Evolutionary conservation across 92 coral and sea anemone genomes (phyloP).

Genomic region (Epizoanthus illoricatus): DNA sequence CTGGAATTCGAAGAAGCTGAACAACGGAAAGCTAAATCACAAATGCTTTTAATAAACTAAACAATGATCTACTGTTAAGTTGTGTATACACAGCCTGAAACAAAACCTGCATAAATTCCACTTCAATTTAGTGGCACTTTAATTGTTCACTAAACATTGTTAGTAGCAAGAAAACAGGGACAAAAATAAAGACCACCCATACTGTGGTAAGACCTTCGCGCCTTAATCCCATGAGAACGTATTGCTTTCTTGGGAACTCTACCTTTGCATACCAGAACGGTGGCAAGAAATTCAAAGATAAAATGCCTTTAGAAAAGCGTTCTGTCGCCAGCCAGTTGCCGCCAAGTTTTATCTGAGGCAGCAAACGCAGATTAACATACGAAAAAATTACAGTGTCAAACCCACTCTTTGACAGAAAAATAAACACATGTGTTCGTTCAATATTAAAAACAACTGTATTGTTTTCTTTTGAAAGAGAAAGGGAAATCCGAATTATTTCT

Average conservation of each 20-base stretch:
- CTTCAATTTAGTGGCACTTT: constrained; percentile 22
- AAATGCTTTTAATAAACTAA: constrained; percentile 33
- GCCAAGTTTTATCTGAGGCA: constrained; percentile 20
- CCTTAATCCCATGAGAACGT: neutral
- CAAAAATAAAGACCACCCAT: constrained; percentile 15
- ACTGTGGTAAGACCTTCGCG: neutral
- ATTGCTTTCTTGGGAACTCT: too few relatives aligned
- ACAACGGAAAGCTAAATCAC: constrained; percentile 18
- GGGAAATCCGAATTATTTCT: neutral
- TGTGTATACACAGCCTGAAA: neutral
- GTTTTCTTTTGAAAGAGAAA: neutral
- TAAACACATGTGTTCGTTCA: constrained; percentile 6
- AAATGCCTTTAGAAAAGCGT: neutral
- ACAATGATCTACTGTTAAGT: constrained; percentile 36
- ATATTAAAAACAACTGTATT: neutral
- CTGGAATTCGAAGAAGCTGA: constrained; percentile 13
- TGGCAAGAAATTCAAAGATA: neutral
- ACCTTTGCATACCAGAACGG: neutral
- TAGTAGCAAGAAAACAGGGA: neutral
- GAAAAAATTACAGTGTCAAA: constrained; percentile 20
- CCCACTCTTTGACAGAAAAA: neutral
- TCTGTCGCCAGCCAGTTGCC: constrained; percentile 13
- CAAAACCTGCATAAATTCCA: constrained; percentile 10
- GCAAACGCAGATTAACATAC: constrained; percentile 10
- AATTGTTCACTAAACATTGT: constrained; percentile 23